Percentiles rank a stretch among this genome's conserved stretches.
Conservation (phyloP, 2,113 vertebrate species). For the Crotalus helleri region DNA sequence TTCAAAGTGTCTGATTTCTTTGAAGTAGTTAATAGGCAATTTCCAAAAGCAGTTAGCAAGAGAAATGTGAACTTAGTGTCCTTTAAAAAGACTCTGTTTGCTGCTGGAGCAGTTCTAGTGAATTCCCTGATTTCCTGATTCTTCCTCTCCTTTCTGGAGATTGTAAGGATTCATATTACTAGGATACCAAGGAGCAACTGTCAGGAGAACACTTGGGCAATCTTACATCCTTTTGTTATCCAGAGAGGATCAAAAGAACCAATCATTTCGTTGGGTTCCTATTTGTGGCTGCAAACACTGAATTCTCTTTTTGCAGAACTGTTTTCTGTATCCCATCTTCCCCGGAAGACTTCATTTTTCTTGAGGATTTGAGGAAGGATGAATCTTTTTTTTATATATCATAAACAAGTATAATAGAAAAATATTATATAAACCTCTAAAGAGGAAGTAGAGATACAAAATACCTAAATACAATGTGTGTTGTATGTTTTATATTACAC, state of each 20-base stretch:
- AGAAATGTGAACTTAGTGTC: not conserved
- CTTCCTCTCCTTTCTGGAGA: not conserved
- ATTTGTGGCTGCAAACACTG: not conserved
- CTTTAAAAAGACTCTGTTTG: not conserved
- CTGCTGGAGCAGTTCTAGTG: not conserved
- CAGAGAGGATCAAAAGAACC: not conserved
- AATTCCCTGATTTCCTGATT: not conserved
- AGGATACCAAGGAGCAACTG: not conserved
- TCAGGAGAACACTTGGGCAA: not conserved
- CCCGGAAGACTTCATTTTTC: not conserved
- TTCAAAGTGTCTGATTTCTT: not conserved
- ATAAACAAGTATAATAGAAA: not conserved
- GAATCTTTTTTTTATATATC: not conserved
- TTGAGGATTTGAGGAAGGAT: not conserved
- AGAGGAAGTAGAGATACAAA: not conserved
- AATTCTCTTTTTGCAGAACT: not conserved
- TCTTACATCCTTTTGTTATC: not conserved
- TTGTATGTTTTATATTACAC: not conserved
- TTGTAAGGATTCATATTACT: not conserved
- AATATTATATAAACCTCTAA: not conserved
- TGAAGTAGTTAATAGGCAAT: not conserved
- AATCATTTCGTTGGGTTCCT: not conserved
- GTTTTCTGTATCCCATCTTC: not conserved
- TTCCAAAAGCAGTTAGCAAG: not conserved
- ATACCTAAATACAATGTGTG: not conserved